Evolutionary conservation across 1,140 invertebrate species (phyloP), one percentile per base, ranked within the genome.

Genomic region (Dermatophagoides farinae): DNA sequence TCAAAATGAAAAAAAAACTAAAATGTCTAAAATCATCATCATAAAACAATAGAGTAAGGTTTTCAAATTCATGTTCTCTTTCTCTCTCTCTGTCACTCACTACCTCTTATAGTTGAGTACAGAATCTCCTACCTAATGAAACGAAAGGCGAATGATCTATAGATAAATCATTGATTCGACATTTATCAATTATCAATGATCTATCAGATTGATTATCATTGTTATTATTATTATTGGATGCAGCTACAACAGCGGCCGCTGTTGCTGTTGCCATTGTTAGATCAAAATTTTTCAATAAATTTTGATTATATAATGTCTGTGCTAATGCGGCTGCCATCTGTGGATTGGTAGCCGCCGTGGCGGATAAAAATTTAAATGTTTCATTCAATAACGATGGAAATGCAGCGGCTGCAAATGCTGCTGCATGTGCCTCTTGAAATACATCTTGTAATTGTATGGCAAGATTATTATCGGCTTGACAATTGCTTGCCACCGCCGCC

Each of bases 361-460:
- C 65, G 22, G 67, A 64, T 43, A 67, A 43, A 52, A 66, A 68
- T 64, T 68, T 68, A 44, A 68, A 60, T 10, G 67, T 68, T 57
- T 68, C 67, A 22, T 60, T 66, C 40, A 68, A 62, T 53, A 61
- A 38, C 20, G 64, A 44, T 40, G 62, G 62, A 60, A 65, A 62
- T 22, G 64, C 63, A 16, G 58, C 50, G 38, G 59, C 59, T 1
- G 62, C 59, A 10, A 47, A 50, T 6, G 50, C 49, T 20, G 51
- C 59, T 18, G 38, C 57, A 10, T 62, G 58, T 11, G 51, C 62
- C 20, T 63, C 62, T 58, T 63, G 62, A n/a, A 61, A 31, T 12
- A 58, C 58, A 46, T 40, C 49, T 55, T 39, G 60, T 20, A 44
- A 41, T 54, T 20, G 16, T 18, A 47, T 49, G 8, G 41, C 44